Percentiles rank a stretch among this genome's conserved stretches.
phyloP scores from a whole-genome alignment of 2,888 invertebrate species.

The Drosophila paramelanica region DNA sequence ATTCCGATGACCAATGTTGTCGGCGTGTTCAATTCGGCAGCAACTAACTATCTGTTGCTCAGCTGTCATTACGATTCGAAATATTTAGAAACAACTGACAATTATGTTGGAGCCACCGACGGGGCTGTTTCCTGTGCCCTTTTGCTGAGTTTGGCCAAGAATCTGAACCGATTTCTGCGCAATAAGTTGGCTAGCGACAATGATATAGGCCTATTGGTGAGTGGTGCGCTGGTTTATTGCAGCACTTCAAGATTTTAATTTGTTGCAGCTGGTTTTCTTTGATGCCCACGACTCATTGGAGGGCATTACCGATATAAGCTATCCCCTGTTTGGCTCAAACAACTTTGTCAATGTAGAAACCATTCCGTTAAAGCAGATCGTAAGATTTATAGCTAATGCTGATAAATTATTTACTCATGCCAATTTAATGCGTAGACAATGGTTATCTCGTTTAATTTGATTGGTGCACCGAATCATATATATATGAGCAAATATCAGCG shows the following conservation, averaged over 20 bases:
- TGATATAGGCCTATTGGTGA: slow-evolving; percentile 44
- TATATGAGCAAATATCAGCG: slow-evolving; percentile 93
- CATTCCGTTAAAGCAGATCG: slow-evolving; percentile 86
- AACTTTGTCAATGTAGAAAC: slow-evolving; percentile 92
- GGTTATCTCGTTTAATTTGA: slow-evolving; percentile 93
- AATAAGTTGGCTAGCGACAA: slow-evolving; percentile 86
- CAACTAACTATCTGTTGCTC: slow-evolving; percentile 88
- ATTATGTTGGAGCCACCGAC: slow-evolving; percentile 90
- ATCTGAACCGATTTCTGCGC: slow-evolving; percentile 85
- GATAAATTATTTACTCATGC: slow-evolving; percentile 83
- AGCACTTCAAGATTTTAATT: neutral
- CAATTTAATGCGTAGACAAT: slow-evolving; percentile 87
- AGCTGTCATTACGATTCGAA: slow-evolving; percentile 93
- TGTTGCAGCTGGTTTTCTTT: slow-evolving; percentile 94
- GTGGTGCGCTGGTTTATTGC: neutral
- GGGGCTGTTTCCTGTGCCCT: slow-evolving; percentile 98
- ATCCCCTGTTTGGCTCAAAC: slow-evolving; percentile 96
- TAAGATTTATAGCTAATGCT: slow-evolving; percentile 86
- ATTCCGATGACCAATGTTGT: slow-evolving; percentile 87
- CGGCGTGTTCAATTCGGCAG: slow-evolving; percentile 89
- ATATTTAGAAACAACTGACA: slow-evolving; percentile 84
- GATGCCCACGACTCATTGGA: slow-evolving; percentile 98
- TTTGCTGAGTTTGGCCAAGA: slow-evolving; percentile 91
- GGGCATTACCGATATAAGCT: slow-evolving; percentile 90
- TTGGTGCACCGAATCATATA: slow-evolving; percentile 92